Conservation (phyloP, 1,140 invertebrate genomes). For the Tyrophagus putrescentiae region DNA sequence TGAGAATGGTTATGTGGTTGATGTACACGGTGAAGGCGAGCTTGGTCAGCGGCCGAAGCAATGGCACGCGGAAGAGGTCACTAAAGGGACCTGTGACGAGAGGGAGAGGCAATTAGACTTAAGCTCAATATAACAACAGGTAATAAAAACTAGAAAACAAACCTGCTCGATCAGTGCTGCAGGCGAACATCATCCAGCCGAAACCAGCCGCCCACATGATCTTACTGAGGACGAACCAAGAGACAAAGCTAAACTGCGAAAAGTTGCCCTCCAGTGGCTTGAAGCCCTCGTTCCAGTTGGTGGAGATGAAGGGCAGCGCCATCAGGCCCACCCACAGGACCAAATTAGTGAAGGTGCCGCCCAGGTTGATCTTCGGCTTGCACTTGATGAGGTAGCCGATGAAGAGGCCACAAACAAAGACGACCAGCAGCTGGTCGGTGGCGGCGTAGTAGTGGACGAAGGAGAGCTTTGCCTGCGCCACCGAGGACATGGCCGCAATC, state of each 20-base stretch:
- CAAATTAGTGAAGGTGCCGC: not conserved
- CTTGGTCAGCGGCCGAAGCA: constrained; percentile 2
- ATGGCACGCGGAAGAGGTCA: not conserved
- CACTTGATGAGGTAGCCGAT: constrained; percentile 9
- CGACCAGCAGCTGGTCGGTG: constrained; percentile 7
- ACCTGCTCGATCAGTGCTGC: constrained; percentile 15
- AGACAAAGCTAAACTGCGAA: constrained; percentile 12
- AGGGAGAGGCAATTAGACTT: not conserved
- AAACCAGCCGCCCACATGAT: constrained; percentile 17
- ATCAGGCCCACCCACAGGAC: constrained; percentile 14
- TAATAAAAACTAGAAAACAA: not conserved
- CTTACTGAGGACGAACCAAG: constrained; percentile 12
- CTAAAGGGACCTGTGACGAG: not conserved
- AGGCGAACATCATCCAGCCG: constrained; percentile 17
- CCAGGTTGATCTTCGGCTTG: constrained; percentile 12
- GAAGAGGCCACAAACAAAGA: constrained; percentile 8
- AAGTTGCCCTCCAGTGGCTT: constrained; percentile 15
- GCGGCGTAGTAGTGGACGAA: constrained; percentile 13
- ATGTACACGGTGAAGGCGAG: constrained; percentile 12
- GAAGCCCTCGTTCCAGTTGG: constrained; percentile 12
- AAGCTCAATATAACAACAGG: not conserved
- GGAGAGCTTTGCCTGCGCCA: constrained; percentile 1
- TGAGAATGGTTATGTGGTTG: constrained; percentile 18
- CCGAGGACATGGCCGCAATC: not conserved
- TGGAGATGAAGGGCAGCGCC: not conserved